Evolutionary conservation across 2,888 invertebrate genomes (phyloP).

Genomic region (Drosophila meridionalis): DNA sequence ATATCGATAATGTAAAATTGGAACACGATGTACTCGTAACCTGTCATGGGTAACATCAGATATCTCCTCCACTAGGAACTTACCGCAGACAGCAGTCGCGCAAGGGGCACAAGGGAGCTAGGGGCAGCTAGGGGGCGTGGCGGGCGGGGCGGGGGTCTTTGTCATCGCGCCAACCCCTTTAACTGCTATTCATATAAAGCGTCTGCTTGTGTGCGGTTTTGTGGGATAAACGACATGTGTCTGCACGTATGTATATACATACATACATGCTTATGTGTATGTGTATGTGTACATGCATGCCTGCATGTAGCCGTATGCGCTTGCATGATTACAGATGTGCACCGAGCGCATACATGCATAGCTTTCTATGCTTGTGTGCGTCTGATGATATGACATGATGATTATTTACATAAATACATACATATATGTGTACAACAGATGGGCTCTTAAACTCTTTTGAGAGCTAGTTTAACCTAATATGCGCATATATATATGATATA

Average conservation of each 20-base stretch:
- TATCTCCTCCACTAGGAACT: conserved; percentile 39
- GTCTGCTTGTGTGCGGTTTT: conserved; percentile 55
- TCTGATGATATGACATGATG: conserved; percentile 17
- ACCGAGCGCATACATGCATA: neutral
- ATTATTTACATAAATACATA: conserved; percentile 10
- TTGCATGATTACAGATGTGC: conserved; percentile 43
- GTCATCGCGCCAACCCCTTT: conserved; percentile 48
- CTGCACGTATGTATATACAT: conserved; percentile 30
- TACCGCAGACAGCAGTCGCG: conserved; percentile 15
- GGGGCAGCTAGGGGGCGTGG: neutral
- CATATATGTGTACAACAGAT: conserved; percentile 5
- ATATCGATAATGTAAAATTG: conserved; percentile 45
- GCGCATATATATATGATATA: conserved; percentile 23
- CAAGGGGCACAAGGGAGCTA: neutral
- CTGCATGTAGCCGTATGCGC: conserved; percentile 14
- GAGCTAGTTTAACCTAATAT: conserved; percentile 45
- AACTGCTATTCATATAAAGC: conserved; percentile 47
- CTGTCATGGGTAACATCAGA: conserved; percentile 48
- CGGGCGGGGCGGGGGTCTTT: conserved; percentile 18
- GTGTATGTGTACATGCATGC: conserved; percentile 13
- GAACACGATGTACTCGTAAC: conserved; percentile 30
- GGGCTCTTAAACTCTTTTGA: conserved; percentile 37
- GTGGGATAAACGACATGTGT: conserved; percentile 60
- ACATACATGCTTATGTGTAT: conserved; percentile 1
- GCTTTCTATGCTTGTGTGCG: conserved; percentile 1